Evolutionary conservation across 2,113 vertebrate species (phyloP).

Genomic region (Pollachius pollachius): DNA sequence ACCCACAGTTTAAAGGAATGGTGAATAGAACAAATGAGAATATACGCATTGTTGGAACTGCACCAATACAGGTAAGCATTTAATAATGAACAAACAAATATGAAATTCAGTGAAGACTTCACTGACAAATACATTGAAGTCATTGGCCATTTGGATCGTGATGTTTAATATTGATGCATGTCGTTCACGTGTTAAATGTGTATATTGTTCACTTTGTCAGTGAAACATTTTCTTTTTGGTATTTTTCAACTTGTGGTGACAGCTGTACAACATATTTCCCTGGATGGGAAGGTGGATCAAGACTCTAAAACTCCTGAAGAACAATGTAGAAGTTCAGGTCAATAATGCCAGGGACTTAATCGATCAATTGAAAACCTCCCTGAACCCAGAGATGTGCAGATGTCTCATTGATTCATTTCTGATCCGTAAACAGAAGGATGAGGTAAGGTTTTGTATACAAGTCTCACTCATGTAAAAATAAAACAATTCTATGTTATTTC

Average conservation of each 20-base stretch:
- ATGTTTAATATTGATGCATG: neutral
- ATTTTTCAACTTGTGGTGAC: neutral
- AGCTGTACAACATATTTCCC: conserved; percentile 71
- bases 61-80: conserved; percentile 47
- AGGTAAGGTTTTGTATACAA: conserved; percentile 27
- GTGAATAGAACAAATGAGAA: conserved; percentile 48
- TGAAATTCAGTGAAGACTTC: neutral
- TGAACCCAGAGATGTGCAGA: conserved; percentile 46
- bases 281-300: conserved; percentile 49
- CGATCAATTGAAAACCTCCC: conserved; percentile 45
- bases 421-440: conserved; percentile 46
- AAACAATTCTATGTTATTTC: neutral
- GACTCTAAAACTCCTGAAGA: conserved; percentile 20
- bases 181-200: neutral
- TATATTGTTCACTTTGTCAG: neutral
- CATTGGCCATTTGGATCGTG: neutral
- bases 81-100: neutral
- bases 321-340: neutral
- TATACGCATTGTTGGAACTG: conserved; percentile 37
- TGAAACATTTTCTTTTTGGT: neutral
- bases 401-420: conserved; percentile 68
- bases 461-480: too few species aligned
- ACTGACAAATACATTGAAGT: neutral
- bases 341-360: conserved; percentile 23
- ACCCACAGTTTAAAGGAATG: conserved; percentile 52